Evolutionary conservation across 1,140 invertebrate genomes (phyloP).

Genomic region (Coptotermes formosanus): DNA sequence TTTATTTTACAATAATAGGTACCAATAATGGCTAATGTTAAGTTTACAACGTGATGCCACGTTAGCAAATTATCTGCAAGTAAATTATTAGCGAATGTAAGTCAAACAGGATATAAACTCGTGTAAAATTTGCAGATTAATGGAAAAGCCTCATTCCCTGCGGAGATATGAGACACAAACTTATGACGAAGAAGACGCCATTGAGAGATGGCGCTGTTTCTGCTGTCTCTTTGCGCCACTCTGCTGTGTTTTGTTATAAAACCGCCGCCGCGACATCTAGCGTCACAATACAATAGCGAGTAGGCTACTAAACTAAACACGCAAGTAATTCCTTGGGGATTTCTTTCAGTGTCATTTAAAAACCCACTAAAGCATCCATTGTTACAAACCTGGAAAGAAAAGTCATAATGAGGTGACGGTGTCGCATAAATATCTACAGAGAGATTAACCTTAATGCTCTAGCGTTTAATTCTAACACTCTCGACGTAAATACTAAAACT

Average conservation of each 20-base stretch:
- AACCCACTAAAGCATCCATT: not conserved
- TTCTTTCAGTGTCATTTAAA: not conserved
- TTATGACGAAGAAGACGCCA: not conserved
- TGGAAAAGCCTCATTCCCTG: not conserved
- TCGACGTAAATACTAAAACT: not conserved
- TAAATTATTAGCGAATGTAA: not conserved
- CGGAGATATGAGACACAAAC: not conserved
- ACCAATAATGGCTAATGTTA: too few species aligned
- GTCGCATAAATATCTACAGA: not conserved
- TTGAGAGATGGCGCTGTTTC: not conserved
- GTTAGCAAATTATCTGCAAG: not conserved
- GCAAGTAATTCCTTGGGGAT: not conserved
- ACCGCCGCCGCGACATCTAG: not conserved
- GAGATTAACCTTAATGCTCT: not conserved
- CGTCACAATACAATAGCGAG: not conserved
- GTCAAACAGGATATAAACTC: not conserved
- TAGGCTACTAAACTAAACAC: not conserved
- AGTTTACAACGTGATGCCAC: too few species aligned
- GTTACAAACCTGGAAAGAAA: not conserved
- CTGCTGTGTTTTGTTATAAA: not conserved
- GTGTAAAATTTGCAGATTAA: not conserved
- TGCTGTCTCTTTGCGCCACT: not conserved
- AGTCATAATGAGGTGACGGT: not conserved
- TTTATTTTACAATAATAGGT: too few species aligned
- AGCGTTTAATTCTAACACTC: not conserved